Evolutionary conservation across 2,888 invertebrate species (phyloP).

Genomic region (Thymelicus lineola): DNA sequence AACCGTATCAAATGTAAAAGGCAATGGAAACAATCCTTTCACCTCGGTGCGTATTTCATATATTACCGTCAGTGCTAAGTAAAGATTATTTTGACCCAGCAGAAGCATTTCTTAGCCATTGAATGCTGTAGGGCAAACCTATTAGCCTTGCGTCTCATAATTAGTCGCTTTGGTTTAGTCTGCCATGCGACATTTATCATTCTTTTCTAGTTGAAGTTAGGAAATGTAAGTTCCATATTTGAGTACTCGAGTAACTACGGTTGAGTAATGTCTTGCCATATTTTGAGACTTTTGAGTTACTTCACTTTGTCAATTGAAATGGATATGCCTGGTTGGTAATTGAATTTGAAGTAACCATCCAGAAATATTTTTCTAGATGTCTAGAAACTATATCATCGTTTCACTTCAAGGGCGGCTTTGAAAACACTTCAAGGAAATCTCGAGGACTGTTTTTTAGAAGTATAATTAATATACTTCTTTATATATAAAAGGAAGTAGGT

Average conservation of each 20-base stretch:
- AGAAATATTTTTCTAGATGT: too few species aligned
- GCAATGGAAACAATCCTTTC: constrained; percentile 46
- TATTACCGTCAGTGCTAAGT: constrained; percentile 9
- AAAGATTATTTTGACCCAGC: constrained; percentile 9
- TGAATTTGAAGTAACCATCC: too few species aligned
- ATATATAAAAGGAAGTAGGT: too few species aligned
- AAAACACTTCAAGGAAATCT: too few species aligned
- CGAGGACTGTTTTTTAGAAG: too few species aligned
- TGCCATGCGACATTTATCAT: constrained; percentile 9
- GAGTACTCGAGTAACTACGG: background rate
- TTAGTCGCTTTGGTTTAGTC: constrained; percentile 4
- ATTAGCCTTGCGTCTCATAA: constrained; percentile 19
- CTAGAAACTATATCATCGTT: too few species aligned
- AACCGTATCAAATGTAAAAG: constrained; percentile 45
- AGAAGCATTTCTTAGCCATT: background rate
- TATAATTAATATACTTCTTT: too few species aligned
- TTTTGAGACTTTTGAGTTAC: background rate
- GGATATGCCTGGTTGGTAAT: background rate
- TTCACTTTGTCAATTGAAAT: background rate
- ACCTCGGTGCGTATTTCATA: constrained; percentile 33
- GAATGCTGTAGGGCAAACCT: constrained; percentile 7
- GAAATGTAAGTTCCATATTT: constrained; percentile 18
- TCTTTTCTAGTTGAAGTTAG: constrained; percentile 1
- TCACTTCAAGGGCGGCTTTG: too few species aligned
- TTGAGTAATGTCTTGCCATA: constrained; percentile 4